These are phyloP conservation scores for Dipus sagitta DNA, from an alignment of 2,797 vertebrate genomes.

Conservation along the genomic window DNA sequence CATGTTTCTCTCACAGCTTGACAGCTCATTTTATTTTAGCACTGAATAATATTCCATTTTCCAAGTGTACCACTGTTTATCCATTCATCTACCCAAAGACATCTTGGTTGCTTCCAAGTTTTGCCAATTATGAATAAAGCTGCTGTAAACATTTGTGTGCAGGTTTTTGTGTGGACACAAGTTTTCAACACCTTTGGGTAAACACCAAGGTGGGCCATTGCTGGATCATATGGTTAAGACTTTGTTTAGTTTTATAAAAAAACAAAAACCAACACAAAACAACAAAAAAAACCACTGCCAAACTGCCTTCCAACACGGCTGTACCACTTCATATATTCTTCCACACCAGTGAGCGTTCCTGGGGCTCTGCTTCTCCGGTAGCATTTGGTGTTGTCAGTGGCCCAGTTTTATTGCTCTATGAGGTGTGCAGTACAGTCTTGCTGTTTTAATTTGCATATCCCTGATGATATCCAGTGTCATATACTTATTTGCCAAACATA, in stretches of 20 bases:
- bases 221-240: conserved; percentile 25
- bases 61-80: background rate
- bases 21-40: conserved; percentile 26
- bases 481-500: background rate
- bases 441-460: conserved; percentile 18
- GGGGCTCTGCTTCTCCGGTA: background rate
- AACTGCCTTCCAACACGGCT: background rate
- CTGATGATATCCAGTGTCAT: background rate
- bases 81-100: background rate
- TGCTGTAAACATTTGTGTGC: background rate
- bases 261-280: too few species aligned
- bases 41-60: conserved; percentile 47
- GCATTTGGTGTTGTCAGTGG: background rate
- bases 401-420: background rate
- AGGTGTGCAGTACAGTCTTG: background rate
- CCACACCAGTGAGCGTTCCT: background rate
- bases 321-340: background rate
- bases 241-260: background rate
- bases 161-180: conserved; percentile 16
- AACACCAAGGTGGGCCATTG: background rate
- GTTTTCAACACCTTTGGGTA: conserved; percentile 7
- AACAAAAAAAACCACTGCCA: background rate
- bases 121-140: background rate
- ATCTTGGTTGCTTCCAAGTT: conserved; percentile 41
- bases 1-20: background rate